These are phyloP conservation scores for Erebia epiphron DNA, from an alignment of 2,888 invertebrate species.

Conservation along the genomic window DNA sequence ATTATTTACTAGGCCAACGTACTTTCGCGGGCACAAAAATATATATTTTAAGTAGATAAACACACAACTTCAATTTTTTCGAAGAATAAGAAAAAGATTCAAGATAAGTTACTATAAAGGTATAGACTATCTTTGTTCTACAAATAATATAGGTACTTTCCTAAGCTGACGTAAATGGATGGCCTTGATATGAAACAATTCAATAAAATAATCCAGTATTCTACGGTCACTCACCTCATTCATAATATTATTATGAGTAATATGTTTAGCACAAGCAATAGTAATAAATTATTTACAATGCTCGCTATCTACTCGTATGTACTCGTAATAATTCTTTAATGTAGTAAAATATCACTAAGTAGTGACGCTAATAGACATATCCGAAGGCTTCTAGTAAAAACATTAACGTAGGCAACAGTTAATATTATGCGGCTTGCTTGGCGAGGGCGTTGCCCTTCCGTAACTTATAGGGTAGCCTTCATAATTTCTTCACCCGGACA, in stretches of 20 bases:
- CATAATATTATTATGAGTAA: conserved; percentile 8
- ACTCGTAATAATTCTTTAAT: conserved; percentile 26
- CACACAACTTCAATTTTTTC: too few relatives aligned
- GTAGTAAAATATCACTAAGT: conserved; percentile 20
- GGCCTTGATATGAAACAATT: conserved; percentile 77
- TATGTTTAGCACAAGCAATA: conserved; percentile 21
- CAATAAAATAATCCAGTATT: conserved; percentile 59
- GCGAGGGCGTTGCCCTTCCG: conserved; percentile 43
- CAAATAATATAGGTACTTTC: not conserved
- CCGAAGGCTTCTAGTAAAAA: conserved; percentile 25
- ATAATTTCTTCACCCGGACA: not conserved
- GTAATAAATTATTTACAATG: conserved; percentile 15
- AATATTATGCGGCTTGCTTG: conserved; percentile 36
- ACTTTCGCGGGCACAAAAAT: too few relatives aligned
- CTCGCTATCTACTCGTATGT: conserved; percentile 20
- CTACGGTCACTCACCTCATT: conserved; percentile 69
- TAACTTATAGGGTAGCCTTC: conserved; percentile 28
- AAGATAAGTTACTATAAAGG: too few relatives aligned
- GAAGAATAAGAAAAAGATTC: too few relatives aligned
- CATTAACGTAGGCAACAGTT: conserved; percentile 33
- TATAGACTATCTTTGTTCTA: too few relatives aligned
- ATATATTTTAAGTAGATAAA: too few relatives aligned
- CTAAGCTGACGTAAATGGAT: conserved; percentile 65
- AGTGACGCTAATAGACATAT: conserved; percentile 23
- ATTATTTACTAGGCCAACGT: too few relatives aligned